Conservation (phyloP, 2,113 vertebrate genomes). For the Silurus asotus region DNA sequence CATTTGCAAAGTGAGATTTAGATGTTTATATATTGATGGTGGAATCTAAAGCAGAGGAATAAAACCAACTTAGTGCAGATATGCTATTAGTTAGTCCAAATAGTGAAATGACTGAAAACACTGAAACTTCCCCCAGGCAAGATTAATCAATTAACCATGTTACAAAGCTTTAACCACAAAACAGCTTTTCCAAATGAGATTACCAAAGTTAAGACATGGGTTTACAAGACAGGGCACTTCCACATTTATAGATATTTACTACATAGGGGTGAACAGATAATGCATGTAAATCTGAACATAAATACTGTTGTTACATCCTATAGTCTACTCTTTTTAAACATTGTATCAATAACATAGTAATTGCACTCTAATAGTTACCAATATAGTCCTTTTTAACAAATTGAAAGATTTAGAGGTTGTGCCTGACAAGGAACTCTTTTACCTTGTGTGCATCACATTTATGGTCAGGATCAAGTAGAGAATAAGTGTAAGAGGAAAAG, state of each 20-base stretch:
- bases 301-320: background rate
- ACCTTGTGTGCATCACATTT: conserved; percentile 13
- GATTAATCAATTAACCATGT: conserved; percentile 55
- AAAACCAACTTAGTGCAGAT: background rate
- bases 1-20: conserved; percentile 73
- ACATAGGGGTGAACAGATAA: conserved; percentile 4
- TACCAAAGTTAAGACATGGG: conserved; percentile 40
- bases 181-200: conserved; percentile 45
- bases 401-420: background rate
- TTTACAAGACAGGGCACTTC: conserved; percentile 23
- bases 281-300: background rate
- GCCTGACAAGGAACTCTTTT: conserved; percentile 3
- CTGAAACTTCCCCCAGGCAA: conserved; percentile 25
- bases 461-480: conserved; percentile 14
- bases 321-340: background rate
- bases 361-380: background rate
- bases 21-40: conserved; percentile 32
- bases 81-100: background rate
- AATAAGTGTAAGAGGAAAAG: background rate
- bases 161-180: conserved; percentile 45
- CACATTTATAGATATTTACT: conserved; percentile 19
- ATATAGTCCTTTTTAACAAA: background rate
- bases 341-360: background rate
- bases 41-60: background rate
- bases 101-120: background rate